Evolutionary conservation across 2,113 vertebrate genomes (phyloP), one percentile per base, ranked within the genome.

Genomic region (Fregata magnificens): DNA sequence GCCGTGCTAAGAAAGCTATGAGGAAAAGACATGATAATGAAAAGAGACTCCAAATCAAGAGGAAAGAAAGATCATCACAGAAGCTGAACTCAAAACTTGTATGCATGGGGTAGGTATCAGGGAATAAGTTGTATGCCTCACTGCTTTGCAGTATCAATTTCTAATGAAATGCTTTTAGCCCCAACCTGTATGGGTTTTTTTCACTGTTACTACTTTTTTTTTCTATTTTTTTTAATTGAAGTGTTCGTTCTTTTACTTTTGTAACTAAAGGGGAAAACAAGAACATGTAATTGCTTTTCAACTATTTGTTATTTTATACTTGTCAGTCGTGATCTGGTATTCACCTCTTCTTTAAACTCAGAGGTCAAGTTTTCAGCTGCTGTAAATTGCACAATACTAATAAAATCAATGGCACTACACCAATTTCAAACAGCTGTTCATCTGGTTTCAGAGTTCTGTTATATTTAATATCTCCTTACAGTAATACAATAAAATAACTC

Each of bases 351-450:
- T 76, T 95, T 66, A 87, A 94, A 86, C 18, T 62, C 56, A 73
- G 38, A 61, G 55, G n/a, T 16, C 32, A 78, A 63, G 24, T 56
- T 85, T 91, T 80, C 80, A 95, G 63, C 72, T 82, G n/a, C 55
- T 83, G 29, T 29, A 86, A 94, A 79, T 63, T 89, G 26, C 22
- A 65, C 7, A 63, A 40, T 45, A 12, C 18, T 65, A 63, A 84
- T 56, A 84, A 94, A 96, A 95, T 90, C 14, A 87, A 96, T 95
- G 16, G 20, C 26, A 79, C 7, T 85, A 36, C 14, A 74, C 10
- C 0, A 38, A 53, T 89, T 89, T 93, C 80, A 91, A 88, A 72
- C 25, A 72, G 7, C 14, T 65, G 18, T 56, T 88, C 31, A 28
- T 28, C 49, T 88, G 21, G 9, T 86, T 90, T 85, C 52, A 85